A percentile compares a stretch with the other conserved stretches of the same genome.
These are phyloP conservation scores for Pinctada fucata DNA, from an alignment of 2,888 invertebrate genomes.

Conservation along the genomic window DNA sequence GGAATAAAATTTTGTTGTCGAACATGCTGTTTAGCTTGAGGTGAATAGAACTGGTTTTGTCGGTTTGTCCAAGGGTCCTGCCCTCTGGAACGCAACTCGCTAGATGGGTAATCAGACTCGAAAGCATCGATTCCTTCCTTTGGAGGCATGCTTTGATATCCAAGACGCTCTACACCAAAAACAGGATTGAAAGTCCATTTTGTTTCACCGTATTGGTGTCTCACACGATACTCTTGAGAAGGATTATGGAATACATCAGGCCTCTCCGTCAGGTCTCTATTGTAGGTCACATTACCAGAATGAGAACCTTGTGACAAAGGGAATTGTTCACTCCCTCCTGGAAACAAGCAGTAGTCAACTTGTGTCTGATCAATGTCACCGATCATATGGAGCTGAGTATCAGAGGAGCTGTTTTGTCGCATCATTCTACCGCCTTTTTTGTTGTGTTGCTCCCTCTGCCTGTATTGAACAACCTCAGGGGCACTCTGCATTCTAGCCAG, in stretches of 20 bases:
- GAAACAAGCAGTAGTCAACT: conserved; percentile 20
- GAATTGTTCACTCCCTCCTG: conserved; percentile 10
- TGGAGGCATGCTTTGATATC: neutral
- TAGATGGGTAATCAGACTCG: conserved; percentile 25
- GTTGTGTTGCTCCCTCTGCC: conserved; percentile 27
- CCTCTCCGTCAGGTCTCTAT: neutral
- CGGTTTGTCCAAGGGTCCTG: neutral
- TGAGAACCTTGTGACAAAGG: neutral
- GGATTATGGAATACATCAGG: neutral
- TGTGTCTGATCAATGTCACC: conserved; percentile 23
- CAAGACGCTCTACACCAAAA: neutral
- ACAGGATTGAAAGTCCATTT: conserved; percentile 27
- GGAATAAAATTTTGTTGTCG: neutral
- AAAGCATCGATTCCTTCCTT: conserved; percentile 25
- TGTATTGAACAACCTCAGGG: conserved; percentile 58
- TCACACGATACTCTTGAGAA: conserved; percentile 5
- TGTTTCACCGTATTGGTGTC: conserved; percentile 19
- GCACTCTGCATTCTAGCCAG: conserved; percentile 63
- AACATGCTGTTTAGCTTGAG: neutral
- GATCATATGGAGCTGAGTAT: conserved; percentile 80
- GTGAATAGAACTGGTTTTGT: neutral
- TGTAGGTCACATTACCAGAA: neutral
- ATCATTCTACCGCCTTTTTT: conserved; percentile 76
- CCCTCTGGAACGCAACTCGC: neutral
- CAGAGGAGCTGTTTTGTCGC: conserved; percentile 80